A percentile compares a stretch with the other conserved stretches of the same genome.
phyloP scores from a whole-genome alignment of 1,140 invertebrate species.

The Neodiprion fabricii region DNA sequence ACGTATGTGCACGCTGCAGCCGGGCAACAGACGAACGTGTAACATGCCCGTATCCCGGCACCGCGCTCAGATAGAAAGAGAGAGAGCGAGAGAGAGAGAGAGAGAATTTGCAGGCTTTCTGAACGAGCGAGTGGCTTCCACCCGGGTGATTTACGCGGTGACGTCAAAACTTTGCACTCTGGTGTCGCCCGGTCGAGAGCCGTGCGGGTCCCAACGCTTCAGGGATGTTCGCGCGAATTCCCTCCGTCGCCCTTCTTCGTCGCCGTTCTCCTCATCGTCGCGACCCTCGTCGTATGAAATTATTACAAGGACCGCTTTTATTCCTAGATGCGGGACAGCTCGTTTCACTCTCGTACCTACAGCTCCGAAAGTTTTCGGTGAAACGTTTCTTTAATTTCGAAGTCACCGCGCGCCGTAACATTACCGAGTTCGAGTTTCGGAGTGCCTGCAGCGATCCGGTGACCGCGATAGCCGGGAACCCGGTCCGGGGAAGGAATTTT shows the following conservation, averaged over 20 bases:
- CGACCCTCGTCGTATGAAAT: conserved; percentile 1
- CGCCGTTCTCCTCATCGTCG: too few species aligned
- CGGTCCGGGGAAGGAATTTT: too few species aligned
- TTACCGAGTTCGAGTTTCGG: too few species aligned
- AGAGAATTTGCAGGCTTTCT: conserved; percentile 31
- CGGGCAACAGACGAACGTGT: too few species aligned
- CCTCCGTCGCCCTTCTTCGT: not conserved
- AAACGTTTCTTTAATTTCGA: not conserved
- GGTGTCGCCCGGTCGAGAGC: not conserved
- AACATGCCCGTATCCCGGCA: too few species aligned
- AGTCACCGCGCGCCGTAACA: too few species aligned
- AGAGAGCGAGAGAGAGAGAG: conserved; percentile 11
- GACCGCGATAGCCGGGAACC: too few species aligned
- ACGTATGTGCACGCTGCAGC: conserved; percentile 22
- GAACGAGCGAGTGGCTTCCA: conserved; percentile 36
- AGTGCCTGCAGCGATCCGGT: too few species aligned
- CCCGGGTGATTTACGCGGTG: conserved; percentile 56
- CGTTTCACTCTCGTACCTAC: too few species aligned
- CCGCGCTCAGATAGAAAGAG: not conserved
- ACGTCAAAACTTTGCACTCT: conserved; percentile 57
- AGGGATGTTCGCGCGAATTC: not conserved
- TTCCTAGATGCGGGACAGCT: not conserved
- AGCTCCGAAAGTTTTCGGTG: too few species aligned
- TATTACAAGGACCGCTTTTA: conserved; percentile 1
- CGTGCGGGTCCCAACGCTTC: not conserved